Evolutionary conservation across 1,140 invertebrate genomes (phyloP), one percentile per base, ranked within the genome.

Genomic region (Listronotus oregonensis): DNA sequence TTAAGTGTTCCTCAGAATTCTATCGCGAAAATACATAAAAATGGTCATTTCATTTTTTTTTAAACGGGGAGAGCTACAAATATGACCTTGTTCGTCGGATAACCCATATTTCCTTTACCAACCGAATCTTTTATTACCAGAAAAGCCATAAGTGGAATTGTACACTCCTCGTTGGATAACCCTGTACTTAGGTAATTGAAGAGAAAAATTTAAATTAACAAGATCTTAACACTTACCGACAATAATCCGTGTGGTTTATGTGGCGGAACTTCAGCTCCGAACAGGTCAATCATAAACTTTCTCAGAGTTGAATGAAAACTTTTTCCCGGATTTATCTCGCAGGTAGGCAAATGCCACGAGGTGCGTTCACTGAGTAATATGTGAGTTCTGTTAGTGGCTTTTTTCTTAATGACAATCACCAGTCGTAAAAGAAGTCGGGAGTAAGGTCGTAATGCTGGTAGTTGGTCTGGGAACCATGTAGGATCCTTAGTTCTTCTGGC

Each of bases 281-380:
- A 96, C 71, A 95, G 87, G 80, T 95, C 91, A 55, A 92, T 89
- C 91, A 96, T 94, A 78, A 93, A 96, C 77, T 89, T 92, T 70
- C 92, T 88, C 34, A 97, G 77, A 42, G 92, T 94, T 0, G 91
- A 92, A 81, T 96, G 91, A 18, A 96, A 75, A 81, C 90, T 95
- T 73, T 90, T 88, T 47, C 86, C 85, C 21, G 93, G 93, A 81
- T 95, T 91, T 63, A 97, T 89, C 81, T 96, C 93, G 73, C 92
- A 93, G 11, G 89, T 86, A 40, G 94, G 94, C 63, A 95, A 85
- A 82, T 95, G 92, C 71, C 89, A 85, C 44, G 85, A 83, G 50
- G 87, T 89, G 78, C 91, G 89, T 76, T 96, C 92, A 73, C 91
- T 93, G 18, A 95, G 80, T 43, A 96, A 79, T 15, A 96, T 85